Evolutionary conservation across 1,140 invertebrate species (phyloP), one percentile per base, ranked within the genome.

Genomic region (Caenorhabditis inopinata): DNA sequence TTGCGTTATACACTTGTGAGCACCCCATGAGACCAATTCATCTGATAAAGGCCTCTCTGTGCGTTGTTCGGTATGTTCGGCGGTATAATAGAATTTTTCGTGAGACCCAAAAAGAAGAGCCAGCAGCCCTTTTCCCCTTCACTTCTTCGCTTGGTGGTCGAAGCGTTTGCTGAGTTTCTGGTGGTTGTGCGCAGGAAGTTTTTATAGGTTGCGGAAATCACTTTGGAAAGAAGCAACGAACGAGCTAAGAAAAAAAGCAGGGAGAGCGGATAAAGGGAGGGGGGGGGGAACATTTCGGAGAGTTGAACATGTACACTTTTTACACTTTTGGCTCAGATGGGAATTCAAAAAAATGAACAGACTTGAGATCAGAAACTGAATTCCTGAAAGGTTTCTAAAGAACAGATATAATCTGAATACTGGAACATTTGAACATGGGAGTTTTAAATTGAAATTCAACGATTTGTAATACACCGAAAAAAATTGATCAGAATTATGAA

Each of bases 171-270:
- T 58, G 35, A 58, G 51, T 29, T 29, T 32, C 49, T 53, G 27
- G 53, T 16, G 7, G n/a, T 68, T n/a, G 58, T 68, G 58, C 58
- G 58, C 58, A 68, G 58, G 32, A 38, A 68, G 32, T 68, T 68
- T 68, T 68, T 68, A 68, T 68, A 68, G 58, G 58, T 68, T 68
- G 32, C 21, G 58, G 58, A 68, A 68, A 68, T 68, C 58, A 68
- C 58, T 68, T 68, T 42, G 58, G 32, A 32, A 68, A 68, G 58
- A 16, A 68, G 58, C 58, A 5, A 7, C 38, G 58, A 58, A 58
- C 51, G 51, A 58, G n/a, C 21, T 23, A 58, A 9, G 21, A 18
- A 68, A 68, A 68, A 68, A 38, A 42, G 16, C 12, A 7, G 32
- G n/a, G 58, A 68, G n/a, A 58, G 14, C 18, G 48, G 27, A 58